Evolutionary conservation across 2,888 invertebrate genomes (phyloP).

Genomic region (Cordilura impudica): DNA sequence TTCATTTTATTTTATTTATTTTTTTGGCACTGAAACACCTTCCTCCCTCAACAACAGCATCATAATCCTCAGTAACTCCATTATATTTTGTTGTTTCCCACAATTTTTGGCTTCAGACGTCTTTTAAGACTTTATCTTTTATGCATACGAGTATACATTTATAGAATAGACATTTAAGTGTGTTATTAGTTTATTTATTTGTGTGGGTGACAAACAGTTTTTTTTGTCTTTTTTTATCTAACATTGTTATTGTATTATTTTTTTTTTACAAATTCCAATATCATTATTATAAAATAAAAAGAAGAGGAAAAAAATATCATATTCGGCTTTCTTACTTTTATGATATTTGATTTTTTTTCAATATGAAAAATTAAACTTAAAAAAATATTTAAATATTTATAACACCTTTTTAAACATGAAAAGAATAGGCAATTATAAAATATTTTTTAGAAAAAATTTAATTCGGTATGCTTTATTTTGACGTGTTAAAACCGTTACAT

Average conservation of each 20-base stretch:
- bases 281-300: constrained; percentile 23
- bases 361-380: too few relatives aligned
- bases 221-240: neutral
- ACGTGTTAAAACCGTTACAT: too few relatives aligned
- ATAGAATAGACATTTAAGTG: neutral
- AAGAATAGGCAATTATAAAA: too few relatives aligned
- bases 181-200: constrained; percentile 18
- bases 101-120: neutral
- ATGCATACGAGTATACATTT: neutral
- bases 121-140: neutral
- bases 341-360: too few relatives aligned
- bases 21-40: constrained; percentile 29
- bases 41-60: constrained; percentile 21
- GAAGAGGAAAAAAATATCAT: constrained; percentile 9
- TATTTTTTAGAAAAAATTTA: too few relatives aligned
- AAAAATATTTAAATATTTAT: too few relatives aligned
- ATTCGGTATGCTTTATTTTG: too few relatives aligned
- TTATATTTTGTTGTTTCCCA: neutral
- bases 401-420: too few relatives aligned
- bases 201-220: constrained; percentile 27
- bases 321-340: too few relatives aligned
- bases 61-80: constrained; percentile 2
- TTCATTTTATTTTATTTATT: neutral
- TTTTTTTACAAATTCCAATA: neutral
- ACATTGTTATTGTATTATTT: neutral